Base-by-base conservation (phyloP, 2,797 vertebrate species). In the Falco berigora region DNA sequence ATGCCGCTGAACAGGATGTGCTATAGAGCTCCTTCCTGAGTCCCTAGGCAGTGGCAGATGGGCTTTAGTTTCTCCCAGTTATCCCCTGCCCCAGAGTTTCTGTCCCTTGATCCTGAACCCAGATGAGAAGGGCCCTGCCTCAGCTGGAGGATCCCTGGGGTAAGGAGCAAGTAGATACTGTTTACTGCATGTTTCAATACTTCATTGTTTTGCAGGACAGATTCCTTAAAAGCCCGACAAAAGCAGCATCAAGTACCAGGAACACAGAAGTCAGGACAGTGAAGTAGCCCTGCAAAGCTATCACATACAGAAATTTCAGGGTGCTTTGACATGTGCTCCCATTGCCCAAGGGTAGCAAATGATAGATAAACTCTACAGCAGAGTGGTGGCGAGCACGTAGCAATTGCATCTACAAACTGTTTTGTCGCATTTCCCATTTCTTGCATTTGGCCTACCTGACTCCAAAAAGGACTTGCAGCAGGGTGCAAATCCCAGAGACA, bases 401-500 rank as follows among this genome's bases (percentile, higher is more conserved):
- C 28, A 66, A 82, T 36, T 47, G 32, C 19, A 62, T 42, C 58
- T 74, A 69, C 53, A 72, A 15, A 47, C 22, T 34, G 24, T 10
- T 68, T 63, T 73, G 50, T 61, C 66, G 10, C 0, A 0, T 36
- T n/a, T 63, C 49, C 25, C 66, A 25, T 36, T 58, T 82, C 93
- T 88, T 68, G 49, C 21, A 14, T 89, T 91, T 96, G 64, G 38
- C 98, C 92, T 97, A 99, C 99, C 99, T 99, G 92, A 99, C 97
- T 61, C 99, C 99, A 32, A 99, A 98, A 87, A 98, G 94, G 88
- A 99, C 99, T 97, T 99, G 99, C 93, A 99, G 96, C 86, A 99
- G 98, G 24, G 99, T 99, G 97, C 99, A 99, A 74, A 99, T 94
- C 25, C 99, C 99, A 1, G 99, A 99, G 93, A 99, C 98, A 13